Conservation (phyloP, 2,888 invertebrate species). For the Falcaria lacertinaria region DNA sequence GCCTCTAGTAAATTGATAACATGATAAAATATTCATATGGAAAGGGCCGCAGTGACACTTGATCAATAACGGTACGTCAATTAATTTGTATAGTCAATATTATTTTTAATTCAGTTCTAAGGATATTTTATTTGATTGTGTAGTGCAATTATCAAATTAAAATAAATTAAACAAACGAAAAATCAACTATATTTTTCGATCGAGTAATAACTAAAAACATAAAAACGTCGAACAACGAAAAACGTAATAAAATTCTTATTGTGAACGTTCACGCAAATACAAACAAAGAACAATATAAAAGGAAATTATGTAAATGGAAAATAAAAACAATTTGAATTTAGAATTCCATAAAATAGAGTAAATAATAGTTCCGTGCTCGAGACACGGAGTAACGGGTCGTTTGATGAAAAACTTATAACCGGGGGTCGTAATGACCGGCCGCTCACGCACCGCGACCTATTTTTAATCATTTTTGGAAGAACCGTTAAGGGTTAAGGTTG, state of each 20-base stretch:
- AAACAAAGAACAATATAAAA: too few species aligned
- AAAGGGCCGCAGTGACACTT: neutral
- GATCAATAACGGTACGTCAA: neutral
- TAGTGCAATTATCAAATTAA: too few species aligned
- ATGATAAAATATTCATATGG: slow-evolving; percentile 8
- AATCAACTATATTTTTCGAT: too few species aligned
- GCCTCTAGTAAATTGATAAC: neutral
- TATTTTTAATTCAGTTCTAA: too few species aligned
- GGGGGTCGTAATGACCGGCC: slow-evolving; percentile 53
- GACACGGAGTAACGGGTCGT: slow-evolving; percentile 19
- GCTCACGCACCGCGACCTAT: slow-evolving; percentile 72
- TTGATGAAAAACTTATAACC: slow-evolving; percentile 47
- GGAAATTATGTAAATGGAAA: too few species aligned
- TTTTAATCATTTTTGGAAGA: slow-evolving; percentile 77
- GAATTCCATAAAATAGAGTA: neutral
- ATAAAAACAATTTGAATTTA: neutral
- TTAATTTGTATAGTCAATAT: too few species aligned
- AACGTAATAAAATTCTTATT: too few species aligned
- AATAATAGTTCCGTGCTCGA: slow-evolving; percentile 3
- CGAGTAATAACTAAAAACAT: too few species aligned
- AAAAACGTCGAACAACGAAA: too few species aligned
- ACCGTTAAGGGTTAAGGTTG: slow-evolving; percentile 51
- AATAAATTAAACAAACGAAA: too few species aligned
- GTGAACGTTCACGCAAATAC: too few species aligned
- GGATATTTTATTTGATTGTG: too few species aligned